A percentile compares a stretch with the other conserved stretches of the same genome.
These are phyloP conservation scores for Pteruthius melanotis DNA, from an alignment of 2,113 vertebrate species.

Conservation along the genomic window DNA sequence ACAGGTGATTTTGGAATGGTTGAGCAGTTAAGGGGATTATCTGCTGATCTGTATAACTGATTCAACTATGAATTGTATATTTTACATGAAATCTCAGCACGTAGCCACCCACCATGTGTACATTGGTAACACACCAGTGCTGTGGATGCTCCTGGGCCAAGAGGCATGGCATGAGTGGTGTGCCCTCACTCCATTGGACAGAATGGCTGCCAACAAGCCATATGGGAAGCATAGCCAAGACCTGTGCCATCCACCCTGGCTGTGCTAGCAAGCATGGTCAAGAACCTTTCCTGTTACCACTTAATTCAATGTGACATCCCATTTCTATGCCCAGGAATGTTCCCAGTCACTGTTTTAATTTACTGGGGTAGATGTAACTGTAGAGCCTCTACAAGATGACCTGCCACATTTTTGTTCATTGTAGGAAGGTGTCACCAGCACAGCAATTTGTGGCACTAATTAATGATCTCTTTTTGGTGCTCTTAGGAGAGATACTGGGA, in stretches of 20 bases:
- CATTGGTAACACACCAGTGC: neutral
- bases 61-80: neutral
- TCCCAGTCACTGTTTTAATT: neutral
- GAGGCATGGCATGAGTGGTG: rapidly evolving
- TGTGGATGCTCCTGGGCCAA: neutral
- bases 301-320: neutral
- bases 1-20: neutral
- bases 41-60: neutral
- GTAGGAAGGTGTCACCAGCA: neutral
- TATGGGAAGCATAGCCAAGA: neutral
- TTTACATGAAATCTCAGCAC: neutral
- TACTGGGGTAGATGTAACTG: neutral
- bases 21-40: neutral
- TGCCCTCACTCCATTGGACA: neutral
- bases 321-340: neutral
- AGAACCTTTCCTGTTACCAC: neutral
- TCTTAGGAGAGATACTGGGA: neutral
- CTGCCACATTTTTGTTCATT: neutral
- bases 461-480: neutral
- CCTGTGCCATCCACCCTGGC: neutral
- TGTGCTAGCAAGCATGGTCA: neutral
- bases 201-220: neutral
- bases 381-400: neutral
- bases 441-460: neutral
- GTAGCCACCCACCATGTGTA: too few species aligned